Percentiles rank a stretch among this genome's conserved stretches.
Conservation (phyloP, 1,140 invertebrate species). For the Cataglyphis hispanica region DNA sequence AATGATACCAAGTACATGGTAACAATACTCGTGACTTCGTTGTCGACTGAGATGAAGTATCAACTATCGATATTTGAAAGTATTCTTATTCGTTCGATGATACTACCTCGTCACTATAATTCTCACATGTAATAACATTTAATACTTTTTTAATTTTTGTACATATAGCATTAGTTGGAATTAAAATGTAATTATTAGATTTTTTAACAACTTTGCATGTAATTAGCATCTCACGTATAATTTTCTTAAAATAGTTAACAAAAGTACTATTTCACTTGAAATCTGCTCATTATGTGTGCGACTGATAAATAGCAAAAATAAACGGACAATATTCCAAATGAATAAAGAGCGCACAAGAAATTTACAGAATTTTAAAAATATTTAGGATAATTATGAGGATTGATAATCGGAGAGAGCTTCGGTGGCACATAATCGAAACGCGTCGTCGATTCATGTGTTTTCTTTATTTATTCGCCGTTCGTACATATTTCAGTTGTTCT, state of each 20-base stretch:
- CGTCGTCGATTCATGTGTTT: constrained; percentile 73
- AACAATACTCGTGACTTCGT: constrained; percentile 6
- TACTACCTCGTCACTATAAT: background rate
- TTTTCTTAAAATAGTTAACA: background rate
- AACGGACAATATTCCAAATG: background rate
- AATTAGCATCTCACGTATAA: constrained; percentile 14
- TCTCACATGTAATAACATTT: background rate
- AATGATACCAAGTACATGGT: background rate
- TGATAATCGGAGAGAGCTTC: constrained; percentile 18
- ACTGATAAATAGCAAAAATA: background rate
- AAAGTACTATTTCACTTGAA: background rate
- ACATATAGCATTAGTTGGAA: constrained; percentile 44
- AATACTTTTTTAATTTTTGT: background rate
- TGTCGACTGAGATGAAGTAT: constrained; percentile 33
- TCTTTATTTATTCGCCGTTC: constrained; percentile 82
- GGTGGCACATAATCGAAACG: constrained; percentile 36
- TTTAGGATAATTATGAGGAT: constrained; percentile 18
- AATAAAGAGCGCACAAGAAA: background rate
- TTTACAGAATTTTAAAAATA: background rate
- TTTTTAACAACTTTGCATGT: constrained; percentile 12
- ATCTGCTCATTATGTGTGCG: background rate
- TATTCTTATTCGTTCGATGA: background rate
- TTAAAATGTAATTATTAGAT: constrained; percentile 26
- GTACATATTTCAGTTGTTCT: constrained; percentile 78
- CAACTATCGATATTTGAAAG: constrained; percentile 9